Percentiles rank a stretch among this genome's conserved stretches.
phyloP scores from a whole-genome alignment of 2,113 vertebrate genomes.

The Nestor notabilis region DNA sequence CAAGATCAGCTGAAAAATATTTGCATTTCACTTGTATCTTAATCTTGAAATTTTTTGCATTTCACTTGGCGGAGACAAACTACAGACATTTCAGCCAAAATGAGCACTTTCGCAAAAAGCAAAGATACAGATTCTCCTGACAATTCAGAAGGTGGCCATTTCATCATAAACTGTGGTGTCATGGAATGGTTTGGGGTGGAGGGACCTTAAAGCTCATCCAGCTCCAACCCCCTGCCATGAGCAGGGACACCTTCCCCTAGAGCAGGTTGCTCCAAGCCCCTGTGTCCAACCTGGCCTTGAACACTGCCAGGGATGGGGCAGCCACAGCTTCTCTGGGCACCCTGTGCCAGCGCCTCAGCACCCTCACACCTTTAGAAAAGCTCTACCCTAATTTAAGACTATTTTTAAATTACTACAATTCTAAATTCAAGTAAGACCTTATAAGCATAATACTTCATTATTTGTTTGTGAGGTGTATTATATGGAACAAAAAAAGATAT shows the following conservation, averaged over 20 bases:
- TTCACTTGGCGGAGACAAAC: neutral
- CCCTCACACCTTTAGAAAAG: neutral
- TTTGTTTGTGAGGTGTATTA: neutral
- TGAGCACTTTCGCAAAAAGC: neutral
- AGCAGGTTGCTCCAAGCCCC: neutral
- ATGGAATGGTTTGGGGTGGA: neutral
- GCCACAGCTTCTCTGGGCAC: neutral
- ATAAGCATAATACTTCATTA: neutral
- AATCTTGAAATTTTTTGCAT: no score
- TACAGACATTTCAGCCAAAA: neutral
- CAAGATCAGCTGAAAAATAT: neutral
- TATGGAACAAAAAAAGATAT: neutral
- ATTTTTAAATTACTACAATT: neutral
- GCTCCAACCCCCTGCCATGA: rapidly evolving
- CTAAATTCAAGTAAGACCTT: neutral
- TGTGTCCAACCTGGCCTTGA: neutral
- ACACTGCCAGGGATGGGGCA: neutral
- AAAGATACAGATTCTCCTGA: neutral
- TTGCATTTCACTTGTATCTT: neutral
- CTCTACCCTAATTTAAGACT: neutral
- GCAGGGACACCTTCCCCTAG: neutral
- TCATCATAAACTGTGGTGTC: neutral
- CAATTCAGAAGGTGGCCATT: neutral
- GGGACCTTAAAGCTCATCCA: neutral
- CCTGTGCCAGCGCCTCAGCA: neutral